Conservation (phyloP, 2,113 vertebrate genomes). For the Orientallactaga bullata region DNA sequence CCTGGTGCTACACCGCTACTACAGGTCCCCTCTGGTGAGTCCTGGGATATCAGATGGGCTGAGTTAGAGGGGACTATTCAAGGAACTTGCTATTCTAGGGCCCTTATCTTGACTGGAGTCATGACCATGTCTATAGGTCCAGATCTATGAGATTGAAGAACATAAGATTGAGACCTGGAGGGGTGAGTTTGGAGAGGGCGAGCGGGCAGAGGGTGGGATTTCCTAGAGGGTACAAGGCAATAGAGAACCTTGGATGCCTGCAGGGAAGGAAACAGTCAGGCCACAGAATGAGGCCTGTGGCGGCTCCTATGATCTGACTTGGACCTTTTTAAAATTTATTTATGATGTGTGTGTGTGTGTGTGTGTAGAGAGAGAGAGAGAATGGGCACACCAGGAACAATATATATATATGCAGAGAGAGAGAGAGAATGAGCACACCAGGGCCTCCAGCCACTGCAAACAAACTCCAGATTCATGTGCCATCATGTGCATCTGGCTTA, state of each 20-base stretch:
- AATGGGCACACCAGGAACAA: too few species aligned
- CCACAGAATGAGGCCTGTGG: not conserved
- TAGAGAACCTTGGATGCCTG: not conserved
- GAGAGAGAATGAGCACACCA: too few species aligned
- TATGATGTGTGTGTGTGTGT: too few species aligned
- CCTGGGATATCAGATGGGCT: not conserved
- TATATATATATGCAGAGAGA: too few species aligned
- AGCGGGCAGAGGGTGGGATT: not conserved
- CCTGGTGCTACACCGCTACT: constrained; percentile 97
- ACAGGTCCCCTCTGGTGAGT: constrained; percentile 95
- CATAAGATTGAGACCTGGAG: constrained; percentile 99
- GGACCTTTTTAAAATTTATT: not conserved
- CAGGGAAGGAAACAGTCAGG: not conserved
- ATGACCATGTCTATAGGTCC: constrained; percentile 89
- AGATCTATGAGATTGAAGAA: constrained; percentile 96
- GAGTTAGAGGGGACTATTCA: rapidly evolving
- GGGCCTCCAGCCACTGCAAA: too few species aligned
- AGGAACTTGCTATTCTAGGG: not conserved
- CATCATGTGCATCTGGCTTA: too few species aligned
- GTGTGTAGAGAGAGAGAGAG: too few species aligned
- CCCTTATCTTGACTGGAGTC: not conserved
- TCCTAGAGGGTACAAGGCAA: not conserved
- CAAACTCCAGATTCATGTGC: too few species aligned
- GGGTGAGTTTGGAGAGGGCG: constrained; percentile 87
- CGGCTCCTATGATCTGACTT: not conserved